These are phyloP conservation scores for Helarctos malayanus DNA, from an alignment of 2,797 vertebrate species.

Conservation along the genomic window DNA sequence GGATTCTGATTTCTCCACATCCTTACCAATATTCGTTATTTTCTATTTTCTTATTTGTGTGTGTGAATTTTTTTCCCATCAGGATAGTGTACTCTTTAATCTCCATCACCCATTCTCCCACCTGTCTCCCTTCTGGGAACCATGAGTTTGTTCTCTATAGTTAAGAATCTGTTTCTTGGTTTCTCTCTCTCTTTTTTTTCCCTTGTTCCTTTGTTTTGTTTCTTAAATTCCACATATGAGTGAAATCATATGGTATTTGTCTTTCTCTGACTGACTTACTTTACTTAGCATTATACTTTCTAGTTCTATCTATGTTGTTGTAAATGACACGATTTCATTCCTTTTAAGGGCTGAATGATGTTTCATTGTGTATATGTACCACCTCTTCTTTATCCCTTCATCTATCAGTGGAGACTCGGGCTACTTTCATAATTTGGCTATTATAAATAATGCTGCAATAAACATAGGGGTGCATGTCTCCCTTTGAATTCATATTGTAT, in stretches of 20 bases:
- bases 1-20: not conserved
- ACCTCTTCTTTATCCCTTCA: not conserved
- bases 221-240: not conserved
- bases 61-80: not conserved
- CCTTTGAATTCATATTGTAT: not conserved
- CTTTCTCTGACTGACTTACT: not conserved
- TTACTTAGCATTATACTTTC: not conserved
- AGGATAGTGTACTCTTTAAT: not conserved
- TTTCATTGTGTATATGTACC: not conserved
- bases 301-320: not conserved
- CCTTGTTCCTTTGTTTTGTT: not conserved
- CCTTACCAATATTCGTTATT: not conserved
- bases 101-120: not conserved
- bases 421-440: not conserved
- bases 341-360: not conserved
- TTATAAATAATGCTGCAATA: not conserved
- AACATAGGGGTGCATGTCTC: not conserved
- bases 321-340: not conserved
- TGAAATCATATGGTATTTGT: not conserved
- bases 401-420: not conserved
- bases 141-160: not conserved
- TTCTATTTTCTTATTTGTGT: not conserved
- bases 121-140: not conserved
- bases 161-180: not conserved
- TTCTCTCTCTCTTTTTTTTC: not conserved